phyloP scores from a whole-genome alignment of 2,113 vertebrate genomes.

The Thunnus maccoyii region DNA sequence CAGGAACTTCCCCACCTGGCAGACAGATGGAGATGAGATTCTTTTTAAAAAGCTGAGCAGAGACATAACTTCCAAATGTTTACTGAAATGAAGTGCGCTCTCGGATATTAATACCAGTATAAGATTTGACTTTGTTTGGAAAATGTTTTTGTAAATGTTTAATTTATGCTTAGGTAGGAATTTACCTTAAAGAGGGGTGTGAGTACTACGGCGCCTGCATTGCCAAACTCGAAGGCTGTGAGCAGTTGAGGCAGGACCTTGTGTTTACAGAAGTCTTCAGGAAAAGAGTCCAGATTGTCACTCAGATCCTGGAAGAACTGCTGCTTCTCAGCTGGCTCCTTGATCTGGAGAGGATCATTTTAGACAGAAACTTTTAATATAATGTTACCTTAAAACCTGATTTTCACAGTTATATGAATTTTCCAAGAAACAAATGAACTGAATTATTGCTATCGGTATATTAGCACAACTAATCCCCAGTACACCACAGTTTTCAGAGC shows the following conservation, averaged over 20 bases:
- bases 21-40: background rate
- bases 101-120: background rate
- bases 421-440: background rate
- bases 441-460: background rate
- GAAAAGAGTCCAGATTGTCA: conserved; percentile 91
- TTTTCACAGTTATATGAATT: background rate
- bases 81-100: too few relatives aligned
- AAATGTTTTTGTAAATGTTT: too few relatives aligned
- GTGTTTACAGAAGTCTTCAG: conserved; percentile 93
- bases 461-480: too few relatives aligned
- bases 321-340: conserved; percentile 91
- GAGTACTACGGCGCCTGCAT: conserved; percentile 90
- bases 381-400: background rate
- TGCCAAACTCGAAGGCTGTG: conserved; percentile 93
- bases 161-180: background rate
- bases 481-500: background rate
- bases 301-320: conserved; percentile 94
- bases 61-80: background rate
- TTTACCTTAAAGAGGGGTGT: conserved; percentile 93
- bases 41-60: background rate
- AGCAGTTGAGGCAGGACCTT: conserved; percentile 94
- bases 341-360: conserved; percentile 84
- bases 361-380: background rate
- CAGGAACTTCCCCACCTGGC: conserved; percentile 92
- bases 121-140: background rate